phyloP scores from a whole-genome alignment of 2,113 vertebrate genomes.

The Corapipo altera region DNA sequence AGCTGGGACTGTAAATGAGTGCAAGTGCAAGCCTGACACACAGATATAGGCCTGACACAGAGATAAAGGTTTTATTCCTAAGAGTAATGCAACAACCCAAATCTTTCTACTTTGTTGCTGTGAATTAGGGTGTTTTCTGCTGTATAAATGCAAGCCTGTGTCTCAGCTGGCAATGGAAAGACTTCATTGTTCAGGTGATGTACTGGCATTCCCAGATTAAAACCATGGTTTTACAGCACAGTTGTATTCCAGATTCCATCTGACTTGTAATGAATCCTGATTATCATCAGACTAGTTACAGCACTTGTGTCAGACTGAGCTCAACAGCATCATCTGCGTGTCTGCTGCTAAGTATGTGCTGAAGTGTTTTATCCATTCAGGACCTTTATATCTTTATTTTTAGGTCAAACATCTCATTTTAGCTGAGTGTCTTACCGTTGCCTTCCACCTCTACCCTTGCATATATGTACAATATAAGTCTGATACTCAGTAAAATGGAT shows the following conservation, averaged over 20 bases:
- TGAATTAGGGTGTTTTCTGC: neutral
- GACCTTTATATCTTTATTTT: neutral
- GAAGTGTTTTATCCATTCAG: neutral
- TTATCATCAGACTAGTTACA: neutral
- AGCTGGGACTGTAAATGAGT: neutral
- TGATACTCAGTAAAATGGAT: neutral
- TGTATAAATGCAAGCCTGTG: neutral
- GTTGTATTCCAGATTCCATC: neutral
- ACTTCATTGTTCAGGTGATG: neutral
- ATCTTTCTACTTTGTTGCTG: neutral
- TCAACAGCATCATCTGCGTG: neutral
- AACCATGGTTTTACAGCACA: neutral
- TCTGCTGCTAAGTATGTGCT: neutral
- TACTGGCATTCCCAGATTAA: neutral
- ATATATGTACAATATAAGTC: rapidly evolving
- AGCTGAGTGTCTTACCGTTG: neutral
- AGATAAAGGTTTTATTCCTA: neutral
- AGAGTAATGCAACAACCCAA: neutral
- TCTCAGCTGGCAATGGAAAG: neutral
- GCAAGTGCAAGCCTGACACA: neutral
- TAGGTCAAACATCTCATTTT: neutral
- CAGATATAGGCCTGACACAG: neutral
- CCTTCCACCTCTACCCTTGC: neutral
- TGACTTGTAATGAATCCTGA: neutral
- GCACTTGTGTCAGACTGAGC: neutral